Base-by-base conservation (phyloP, 2,113 vertebrate genomes). In the Pterocles gutturalis region DNA sequence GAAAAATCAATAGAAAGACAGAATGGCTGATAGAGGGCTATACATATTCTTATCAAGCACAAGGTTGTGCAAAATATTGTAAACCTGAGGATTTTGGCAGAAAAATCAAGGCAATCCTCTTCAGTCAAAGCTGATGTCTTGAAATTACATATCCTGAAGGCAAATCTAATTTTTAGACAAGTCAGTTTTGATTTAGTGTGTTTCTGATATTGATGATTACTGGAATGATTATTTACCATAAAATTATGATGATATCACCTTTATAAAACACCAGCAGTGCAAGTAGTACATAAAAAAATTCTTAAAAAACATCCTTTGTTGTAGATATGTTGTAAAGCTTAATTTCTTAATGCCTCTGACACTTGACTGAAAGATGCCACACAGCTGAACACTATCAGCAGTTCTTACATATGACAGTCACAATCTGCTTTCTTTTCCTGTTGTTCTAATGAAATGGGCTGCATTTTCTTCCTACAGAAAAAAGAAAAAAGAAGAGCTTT, bases 401-500 rank as follows among this genome's bases (percentile, higher is more conserved):
- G 11, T 34, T 95, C 58, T 82, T 69, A 45, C 3, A 80, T 26
- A 25, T 2, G 6, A 61, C 65, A 94, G 69, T 69, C n/a, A 26
- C 34, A 92, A 29, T 46, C 76, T 71, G 43, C 58, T 87, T 89
- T 92, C 88, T 60, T 97, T 64, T 60, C 70, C 60, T 45, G n/a
- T 87, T 25, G 18, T 73, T 95, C 89, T 96, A 70, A 89, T 75
- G 33, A 73, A 78, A 71, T 53, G 11, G 48, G 48, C 49, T 90
- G 71, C n/a, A 85, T 94, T 91, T 87, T 90, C 83, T 93, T 94
- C 78, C 89, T 71, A 73, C 83, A 45, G 66, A 95, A 91, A 69
- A 95, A 91, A 83, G 70, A 75, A 82, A 80, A 66, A 13, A 83
- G 58, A 96, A 91, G 15, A 25, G 22, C 67, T 92, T 89, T 82